These are phyloP conservation scores for Pterocles orientalis DNA, from an alignment of 2,113 vertebrate genomes.

Conservation along the genomic window DNA sequence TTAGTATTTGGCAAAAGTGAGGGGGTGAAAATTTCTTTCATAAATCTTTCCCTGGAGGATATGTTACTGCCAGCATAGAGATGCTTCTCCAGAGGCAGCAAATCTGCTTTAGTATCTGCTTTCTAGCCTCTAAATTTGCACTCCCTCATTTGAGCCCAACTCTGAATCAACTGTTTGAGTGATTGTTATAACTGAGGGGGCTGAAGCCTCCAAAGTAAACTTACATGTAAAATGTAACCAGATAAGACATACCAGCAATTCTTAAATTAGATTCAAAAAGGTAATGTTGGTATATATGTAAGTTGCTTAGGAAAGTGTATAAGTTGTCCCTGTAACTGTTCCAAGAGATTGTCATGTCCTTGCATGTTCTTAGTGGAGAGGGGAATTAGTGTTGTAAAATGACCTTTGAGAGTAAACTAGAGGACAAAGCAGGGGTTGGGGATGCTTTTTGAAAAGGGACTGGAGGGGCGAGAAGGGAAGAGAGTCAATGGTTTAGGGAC, in stretches of 20 bases:
- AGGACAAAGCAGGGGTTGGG: neutral
- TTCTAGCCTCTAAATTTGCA: neutral
- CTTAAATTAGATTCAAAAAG: constrained; percentile 15
- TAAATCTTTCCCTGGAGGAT: neutral
- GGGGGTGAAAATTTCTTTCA: neutral
- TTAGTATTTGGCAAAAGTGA: neutral
- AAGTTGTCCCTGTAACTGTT: constrained; percentile 23
- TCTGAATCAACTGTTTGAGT: neutral
- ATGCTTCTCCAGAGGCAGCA: neutral
- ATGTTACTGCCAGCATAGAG: neutral
- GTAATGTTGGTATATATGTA: neutral
- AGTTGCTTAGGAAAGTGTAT: neutral
- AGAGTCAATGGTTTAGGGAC: fast-evolving
- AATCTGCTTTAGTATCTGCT: neutral
- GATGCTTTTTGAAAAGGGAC: neutral
- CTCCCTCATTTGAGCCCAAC: neutral
- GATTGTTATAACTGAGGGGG: neutral
- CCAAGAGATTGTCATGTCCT: constrained; percentile 18
- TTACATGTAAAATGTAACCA: constrained; percentile 7
- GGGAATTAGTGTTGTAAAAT: neutral
- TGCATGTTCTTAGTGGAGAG: neutral
- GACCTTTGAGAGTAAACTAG: neutral
- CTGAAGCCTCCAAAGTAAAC: neutral
- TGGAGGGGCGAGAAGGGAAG: neutral
- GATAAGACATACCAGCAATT: neutral